A percentile compares a stretch with the other conserved stretches of the same genome.
Evolutionary conservation across 2,797 vertebrate genomes (phyloP).

Genomic region (Monodelphis domestica): DNA sequence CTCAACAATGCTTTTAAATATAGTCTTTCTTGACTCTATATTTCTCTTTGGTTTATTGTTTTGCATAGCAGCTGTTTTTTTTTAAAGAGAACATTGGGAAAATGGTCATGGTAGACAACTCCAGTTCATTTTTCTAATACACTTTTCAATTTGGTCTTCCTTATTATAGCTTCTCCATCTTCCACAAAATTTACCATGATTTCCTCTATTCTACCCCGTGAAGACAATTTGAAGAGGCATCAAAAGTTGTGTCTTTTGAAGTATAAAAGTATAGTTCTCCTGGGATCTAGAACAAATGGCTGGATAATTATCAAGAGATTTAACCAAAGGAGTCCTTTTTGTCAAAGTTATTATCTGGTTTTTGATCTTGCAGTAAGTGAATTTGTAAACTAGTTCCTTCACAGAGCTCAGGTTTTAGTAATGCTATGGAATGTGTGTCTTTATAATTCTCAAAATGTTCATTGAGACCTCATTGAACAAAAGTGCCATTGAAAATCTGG

Average conservation of each 20-base stretch:
- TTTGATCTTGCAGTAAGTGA: background rate
- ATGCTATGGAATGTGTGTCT: background rate
- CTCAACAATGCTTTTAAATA: background rate
- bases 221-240: background rate
- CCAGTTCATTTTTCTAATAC: background rate
- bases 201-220: background rate
- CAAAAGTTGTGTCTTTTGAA: background rate
- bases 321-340: background rate
- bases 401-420: background rate
- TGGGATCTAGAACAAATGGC: background rate
- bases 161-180: background rate
- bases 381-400: background rate
- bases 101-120: background rate
- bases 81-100: background rate
- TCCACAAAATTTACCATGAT: background rate
- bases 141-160: background rate
- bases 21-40: background rate
- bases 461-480: background rate
- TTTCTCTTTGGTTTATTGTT: background rate
- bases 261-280: background rate
- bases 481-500: background rate
- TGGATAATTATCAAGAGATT: background rate
- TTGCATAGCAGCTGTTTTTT: background rate
- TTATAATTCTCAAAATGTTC: background rate
- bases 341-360: background rate